Conservation (phyloP, 2,113 vertebrate species). For the Cynocephalus volans region DNA sequence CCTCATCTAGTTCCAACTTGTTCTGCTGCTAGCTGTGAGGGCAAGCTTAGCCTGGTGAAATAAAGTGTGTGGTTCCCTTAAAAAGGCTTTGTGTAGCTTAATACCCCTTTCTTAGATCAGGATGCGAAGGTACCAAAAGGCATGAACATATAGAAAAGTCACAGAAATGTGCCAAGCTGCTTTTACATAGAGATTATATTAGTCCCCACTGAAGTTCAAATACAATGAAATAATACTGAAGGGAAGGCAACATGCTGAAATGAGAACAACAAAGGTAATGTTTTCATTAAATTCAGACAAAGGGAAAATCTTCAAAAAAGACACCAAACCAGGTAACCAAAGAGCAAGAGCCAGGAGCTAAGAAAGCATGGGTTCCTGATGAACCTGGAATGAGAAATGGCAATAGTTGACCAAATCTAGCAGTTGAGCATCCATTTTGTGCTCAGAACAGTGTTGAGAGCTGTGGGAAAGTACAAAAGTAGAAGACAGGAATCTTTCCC, state of each 20-base stretch:
- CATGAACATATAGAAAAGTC: slow-evolving; percentile 7
- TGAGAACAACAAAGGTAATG: not conserved
- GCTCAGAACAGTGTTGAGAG: not conserved
- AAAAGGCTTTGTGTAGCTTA: not conserved
- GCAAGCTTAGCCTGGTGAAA: not conserved
- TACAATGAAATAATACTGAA: slow-evolving; percentile 40
- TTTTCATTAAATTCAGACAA: slow-evolving; percentile 37
- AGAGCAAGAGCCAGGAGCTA: not conserved
- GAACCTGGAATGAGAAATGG: not conserved
- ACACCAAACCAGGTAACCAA: not conserved
- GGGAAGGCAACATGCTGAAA: not conserved
- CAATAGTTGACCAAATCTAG: not conserved
- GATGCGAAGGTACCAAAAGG: not conserved
- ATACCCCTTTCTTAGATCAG: not conserved
- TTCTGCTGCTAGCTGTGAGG: not conserved
- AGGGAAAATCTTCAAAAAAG: not conserved
- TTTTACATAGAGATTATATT: not conserved
- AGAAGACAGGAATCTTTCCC: not conserved
- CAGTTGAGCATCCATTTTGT: not conserved
- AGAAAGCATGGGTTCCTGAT: not conserved
- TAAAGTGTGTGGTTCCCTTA: not conserved
- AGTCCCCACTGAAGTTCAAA: not conserved
- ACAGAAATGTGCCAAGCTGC: not conserved
- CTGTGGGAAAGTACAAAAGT: not conserved
- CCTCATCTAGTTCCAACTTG: not conserved